Percentiles rank a stretch among this genome's conserved stretches.
These are phyloP conservation scores for Rotaria socialis DNA, from an alignment of 2,888 invertebrate genomes.

Conservation along the genomic window DNA sequence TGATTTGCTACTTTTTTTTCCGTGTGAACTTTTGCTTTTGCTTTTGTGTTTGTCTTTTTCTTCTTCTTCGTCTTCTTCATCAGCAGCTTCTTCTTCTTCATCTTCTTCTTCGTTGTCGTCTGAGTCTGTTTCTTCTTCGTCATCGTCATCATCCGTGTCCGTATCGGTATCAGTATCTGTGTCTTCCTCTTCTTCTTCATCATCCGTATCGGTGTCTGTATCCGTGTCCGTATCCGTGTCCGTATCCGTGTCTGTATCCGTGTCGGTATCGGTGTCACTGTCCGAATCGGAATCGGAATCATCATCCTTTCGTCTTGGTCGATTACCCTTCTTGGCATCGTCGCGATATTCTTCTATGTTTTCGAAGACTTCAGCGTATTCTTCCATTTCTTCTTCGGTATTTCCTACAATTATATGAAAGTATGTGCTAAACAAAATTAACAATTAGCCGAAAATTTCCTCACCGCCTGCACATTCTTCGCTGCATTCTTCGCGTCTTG, in stretches of 20 bases:
- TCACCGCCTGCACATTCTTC: conserved; percentile 47
- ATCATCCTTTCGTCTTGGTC: background rate
- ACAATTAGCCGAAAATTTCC: background rate
- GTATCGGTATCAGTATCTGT: background rate
- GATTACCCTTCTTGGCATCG: conserved; percentile 14
- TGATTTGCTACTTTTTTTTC: background rate
- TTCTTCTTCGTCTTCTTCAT: conserved; percentile 2
- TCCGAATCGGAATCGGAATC: background rate
- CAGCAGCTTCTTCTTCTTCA: background rate
- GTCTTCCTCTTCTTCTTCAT: background rate
- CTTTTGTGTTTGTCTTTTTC: background rate
- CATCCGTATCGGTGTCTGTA: too few species aligned
- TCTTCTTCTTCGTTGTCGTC: background rate
- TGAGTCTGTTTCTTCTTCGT: background rate
- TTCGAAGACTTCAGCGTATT: conserved; percentile 45
- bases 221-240: background rate
- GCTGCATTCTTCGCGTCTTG: conserved; percentile 45
- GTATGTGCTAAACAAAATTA: too few species aligned
- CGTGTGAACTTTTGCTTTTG: background rate
- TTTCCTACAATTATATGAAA: conserved; percentile 30
- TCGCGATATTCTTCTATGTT: conserved; percentile 21
- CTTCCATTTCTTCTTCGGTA: conserved; percentile 47
- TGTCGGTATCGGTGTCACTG: background rate
- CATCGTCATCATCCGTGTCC: background rate
- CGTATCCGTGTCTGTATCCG: background rate